phyloP scores from a whole-genome alignment of 1,140 invertebrate species.

The Muscidifurax raptorellus region DNA sequence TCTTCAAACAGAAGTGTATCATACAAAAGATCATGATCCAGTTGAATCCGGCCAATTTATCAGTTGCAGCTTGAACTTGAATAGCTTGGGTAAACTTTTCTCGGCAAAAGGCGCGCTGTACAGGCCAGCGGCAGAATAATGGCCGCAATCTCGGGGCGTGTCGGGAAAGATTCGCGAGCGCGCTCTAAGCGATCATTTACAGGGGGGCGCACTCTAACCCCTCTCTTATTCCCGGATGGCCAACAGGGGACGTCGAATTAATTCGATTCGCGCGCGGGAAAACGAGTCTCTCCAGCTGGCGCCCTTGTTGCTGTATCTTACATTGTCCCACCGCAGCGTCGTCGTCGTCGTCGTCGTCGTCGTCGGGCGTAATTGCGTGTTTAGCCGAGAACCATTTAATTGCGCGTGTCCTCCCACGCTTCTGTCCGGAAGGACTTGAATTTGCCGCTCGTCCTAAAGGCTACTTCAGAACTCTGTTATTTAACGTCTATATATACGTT shows the following conservation, averaged over 20 bases:
- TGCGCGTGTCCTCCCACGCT: slow-evolving; percentile 2
- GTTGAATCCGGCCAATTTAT: not conserved
- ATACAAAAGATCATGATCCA: not conserved
- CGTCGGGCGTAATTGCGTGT: slow-evolving; percentile 34
- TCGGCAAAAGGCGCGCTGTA: not conserved
- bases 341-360: not conserved
- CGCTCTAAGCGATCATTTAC: slow-evolving; percentile 30
- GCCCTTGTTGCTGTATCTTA: slow-evolving; percentile 29
- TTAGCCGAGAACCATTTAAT: slow-evolving; percentile 40
- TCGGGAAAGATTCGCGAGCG: not conserved
- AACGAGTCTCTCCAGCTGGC: slow-evolving; percentile 24
- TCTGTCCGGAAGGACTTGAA: not conserved
- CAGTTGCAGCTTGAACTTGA: not conserved
- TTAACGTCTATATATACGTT: not conserved
- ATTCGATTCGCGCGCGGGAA: slow-evolving; percentile 32
- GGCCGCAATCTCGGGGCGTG: not conserved
- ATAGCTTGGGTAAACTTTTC: not conserved
- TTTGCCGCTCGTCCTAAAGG: not conserved
- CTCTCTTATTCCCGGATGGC: slow-evolving; percentile 7
- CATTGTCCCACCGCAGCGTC: not conserved
- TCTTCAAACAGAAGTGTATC: too few relatives aligned
- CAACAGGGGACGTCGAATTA: slow-evolving; percentile 43
- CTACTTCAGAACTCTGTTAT: not conserved
- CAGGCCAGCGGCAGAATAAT: slow-evolving; percentile 1
- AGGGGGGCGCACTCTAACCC: not conserved